Evolutionary conservation across 2,113 vertebrate genomes (phyloP), one percentile per base, ranked within the genome.

Genomic region (Porphyrio hochstetteri): DNA sequence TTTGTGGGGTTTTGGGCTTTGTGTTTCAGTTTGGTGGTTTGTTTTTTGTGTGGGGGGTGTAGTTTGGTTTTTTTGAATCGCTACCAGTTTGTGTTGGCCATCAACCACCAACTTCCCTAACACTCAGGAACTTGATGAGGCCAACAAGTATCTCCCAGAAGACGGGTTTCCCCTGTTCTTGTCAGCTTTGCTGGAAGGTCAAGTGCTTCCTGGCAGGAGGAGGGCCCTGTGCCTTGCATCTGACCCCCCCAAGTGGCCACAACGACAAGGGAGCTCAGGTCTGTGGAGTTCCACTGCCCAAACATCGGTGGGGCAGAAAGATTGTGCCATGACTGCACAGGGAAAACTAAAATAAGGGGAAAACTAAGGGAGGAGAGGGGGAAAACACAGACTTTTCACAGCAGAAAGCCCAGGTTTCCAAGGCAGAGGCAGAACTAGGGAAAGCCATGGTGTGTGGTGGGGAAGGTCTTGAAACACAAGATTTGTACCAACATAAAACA

Each of bases 191-290:
- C 40, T 29, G 56, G 35, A 0, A 33, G 50, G 13, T 1, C 17
- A 10, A 12, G 72, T 0, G 13, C 25, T 28, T 2, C 35, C 53
- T 1, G 83, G 57, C 57, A 71, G 44, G 59, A 44, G 27, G 18
- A 74, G 53, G 52, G 25, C 50, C 16, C 31, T 1, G 9, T 19
- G 10, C 21, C 65, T 75, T 74, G 87, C 31, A 0, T 68, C 63
- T 40, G 16, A 56, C 79, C 13, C 96, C 95, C 83, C 68, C 90
- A 78, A 76, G 94, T 7, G 94, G 95, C 42, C 68, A 8, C 91
- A n/a, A 4, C 13, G 2, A 21, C 84, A 4, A 4, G 67, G 27
- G 63, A 2, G 7, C 42, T 29, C 7, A 40, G 20, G 19, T 13
- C 40, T 17, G 0, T 6, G 61, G 40, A 10, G 60, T 74, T 38